phyloP scores from a whole-genome alignment of 2,113 vertebrate genomes.

The Dryoscopus gambensis region DNA sequence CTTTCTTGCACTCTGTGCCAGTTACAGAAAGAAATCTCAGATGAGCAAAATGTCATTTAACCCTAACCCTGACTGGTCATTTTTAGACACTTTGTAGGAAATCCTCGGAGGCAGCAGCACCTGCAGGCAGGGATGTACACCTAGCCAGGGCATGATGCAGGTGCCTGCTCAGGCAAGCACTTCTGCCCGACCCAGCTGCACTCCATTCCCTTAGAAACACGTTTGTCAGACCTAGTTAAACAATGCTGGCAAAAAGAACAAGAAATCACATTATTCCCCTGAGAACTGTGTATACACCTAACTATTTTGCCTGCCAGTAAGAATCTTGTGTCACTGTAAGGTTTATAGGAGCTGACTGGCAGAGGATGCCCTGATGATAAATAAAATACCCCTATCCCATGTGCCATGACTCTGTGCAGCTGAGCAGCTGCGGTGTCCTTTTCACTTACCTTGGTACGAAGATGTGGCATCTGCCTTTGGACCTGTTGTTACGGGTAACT shows the following conservation, averaged over 20 bases:
- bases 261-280: background rate
- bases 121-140: background rate
- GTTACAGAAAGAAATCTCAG: background rate
- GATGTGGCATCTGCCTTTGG: background rate
- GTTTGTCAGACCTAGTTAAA: constrained; percentile 26
- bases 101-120: background rate
- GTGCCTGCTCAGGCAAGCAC: background rate
- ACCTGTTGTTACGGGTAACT: background rate
- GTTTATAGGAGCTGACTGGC: constrained; percentile 46
- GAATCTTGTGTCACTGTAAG: constrained; percentile 46
- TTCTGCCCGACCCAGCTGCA: background rate
- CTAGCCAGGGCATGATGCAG: background rate
- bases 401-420: background rate
- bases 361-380: constrained; percentile 40
- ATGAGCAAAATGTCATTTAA: background rate
- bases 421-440: background rate
- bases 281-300: background rate
- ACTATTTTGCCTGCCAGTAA: constrained; percentile 45
- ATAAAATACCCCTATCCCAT: background rate
- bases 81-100: background rate
- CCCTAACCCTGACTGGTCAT: background rate
- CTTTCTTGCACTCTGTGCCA: background rate
- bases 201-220: background rate
- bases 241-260: background rate
- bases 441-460: background rate